Percentiles rank a stretch among this genome's conserved stretches.
Evolutionary conservation across 2,888 invertebrate species (phyloP).

Genomic region (Amphipoea oculea): DNA sequence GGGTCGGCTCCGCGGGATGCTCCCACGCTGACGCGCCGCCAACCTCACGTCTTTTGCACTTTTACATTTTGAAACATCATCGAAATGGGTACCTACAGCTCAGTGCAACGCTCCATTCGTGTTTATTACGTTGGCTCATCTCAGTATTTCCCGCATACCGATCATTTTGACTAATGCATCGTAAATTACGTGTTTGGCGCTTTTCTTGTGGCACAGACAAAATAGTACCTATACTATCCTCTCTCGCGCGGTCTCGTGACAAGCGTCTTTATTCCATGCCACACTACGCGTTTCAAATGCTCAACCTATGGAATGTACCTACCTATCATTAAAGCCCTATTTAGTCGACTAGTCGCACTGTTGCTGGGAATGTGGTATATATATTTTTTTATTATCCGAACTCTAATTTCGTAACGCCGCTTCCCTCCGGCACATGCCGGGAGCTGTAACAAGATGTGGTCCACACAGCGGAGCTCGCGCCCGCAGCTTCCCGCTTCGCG

Average conservation of each 20-base stretch:
- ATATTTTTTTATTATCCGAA: slow-evolving; percentile 37
- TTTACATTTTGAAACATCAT: slow-evolving; percentile 67
- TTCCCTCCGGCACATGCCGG: slow-evolving; percentile 46
- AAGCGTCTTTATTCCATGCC: not conserved
- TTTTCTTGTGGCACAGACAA: not conserved
- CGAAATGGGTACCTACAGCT: slow-evolving; percentile 52
- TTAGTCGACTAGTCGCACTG: not conserved
- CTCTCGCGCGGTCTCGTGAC: not conserved
- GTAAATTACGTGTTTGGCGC: slow-evolving; percentile 10
- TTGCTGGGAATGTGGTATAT: slow-evolving; percentile 1
- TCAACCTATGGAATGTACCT: not conserved
- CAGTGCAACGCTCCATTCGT: slow-evolving; percentile 32
- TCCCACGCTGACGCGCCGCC: slow-evolving; percentile 68
- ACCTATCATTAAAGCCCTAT: not conserved
- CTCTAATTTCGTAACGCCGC: slow-evolving; percentile 51
- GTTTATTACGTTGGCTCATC: slow-evolving; percentile 23
- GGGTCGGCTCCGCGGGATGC: slow-evolving; percentile 66
- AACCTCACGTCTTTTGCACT: slow-evolving; percentile 65
- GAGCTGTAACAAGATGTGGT: slow-evolving; percentile 48
- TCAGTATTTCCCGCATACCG: slow-evolving; percentile 15
- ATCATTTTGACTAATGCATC: slow-evolving; percentile 30
- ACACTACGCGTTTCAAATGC: slow-evolving; percentile 8
- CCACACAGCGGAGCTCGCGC: slow-evolving; percentile 48
- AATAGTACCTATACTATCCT: not conserved
- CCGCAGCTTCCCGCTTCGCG: slow-evolving; percentile 41